phyloP scores from a whole-genome alignment of 1,140 invertebrate species.

The Microplitis demolitor region DNA sequence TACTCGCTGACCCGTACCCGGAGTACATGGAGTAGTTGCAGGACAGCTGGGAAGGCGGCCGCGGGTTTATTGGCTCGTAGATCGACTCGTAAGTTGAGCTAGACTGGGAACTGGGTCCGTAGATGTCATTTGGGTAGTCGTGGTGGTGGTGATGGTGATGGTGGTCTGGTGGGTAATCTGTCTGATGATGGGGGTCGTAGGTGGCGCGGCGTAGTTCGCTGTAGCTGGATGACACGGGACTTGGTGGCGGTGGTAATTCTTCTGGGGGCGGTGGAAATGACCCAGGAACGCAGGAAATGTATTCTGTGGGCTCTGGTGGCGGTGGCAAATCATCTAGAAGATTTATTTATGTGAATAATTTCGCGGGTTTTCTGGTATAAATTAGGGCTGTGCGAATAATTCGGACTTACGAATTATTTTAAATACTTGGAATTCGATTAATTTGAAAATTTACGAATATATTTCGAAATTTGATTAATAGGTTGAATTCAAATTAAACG shows the following conservation, averaged over 20 bases:
- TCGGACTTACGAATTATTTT: too few species aligned
- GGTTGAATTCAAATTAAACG: too few species aligned
- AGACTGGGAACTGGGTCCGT: conserved; percentile 69
- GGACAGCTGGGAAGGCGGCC: conserved; percentile 76
- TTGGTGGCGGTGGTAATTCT: conserved; percentile 76
- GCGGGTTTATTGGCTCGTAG: conserved; percentile 89
- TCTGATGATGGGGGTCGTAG: conserved; percentile 53
- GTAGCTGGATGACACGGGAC: conserved; percentile 82
- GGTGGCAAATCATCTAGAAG: conserved; percentile 65
- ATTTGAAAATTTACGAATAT: too few species aligned
- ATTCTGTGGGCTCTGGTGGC: conserved; percentile 61
- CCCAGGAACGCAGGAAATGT: conserved; percentile 60
- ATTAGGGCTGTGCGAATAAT: too few species aligned
- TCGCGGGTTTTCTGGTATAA: too few species aligned
- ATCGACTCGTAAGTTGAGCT: conserved; percentile 89
- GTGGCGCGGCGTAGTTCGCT: conserved; percentile 82
- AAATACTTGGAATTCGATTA: too few species aligned
- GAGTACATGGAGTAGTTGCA: conserved; percentile 74
- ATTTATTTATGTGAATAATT: too few species aligned
- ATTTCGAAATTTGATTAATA: too few species aligned
- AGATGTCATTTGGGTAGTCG: conserved; percentile 63
- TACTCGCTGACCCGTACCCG: conserved; percentile 68
- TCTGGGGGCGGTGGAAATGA: conserved; percentile 69
- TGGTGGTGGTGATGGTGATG: conserved; percentile 30
- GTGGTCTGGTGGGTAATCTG: conserved; percentile 53